Evolutionary conservation across 2,113 vertebrate species (phyloP).

Genomic region (Abramis brama): DNA sequence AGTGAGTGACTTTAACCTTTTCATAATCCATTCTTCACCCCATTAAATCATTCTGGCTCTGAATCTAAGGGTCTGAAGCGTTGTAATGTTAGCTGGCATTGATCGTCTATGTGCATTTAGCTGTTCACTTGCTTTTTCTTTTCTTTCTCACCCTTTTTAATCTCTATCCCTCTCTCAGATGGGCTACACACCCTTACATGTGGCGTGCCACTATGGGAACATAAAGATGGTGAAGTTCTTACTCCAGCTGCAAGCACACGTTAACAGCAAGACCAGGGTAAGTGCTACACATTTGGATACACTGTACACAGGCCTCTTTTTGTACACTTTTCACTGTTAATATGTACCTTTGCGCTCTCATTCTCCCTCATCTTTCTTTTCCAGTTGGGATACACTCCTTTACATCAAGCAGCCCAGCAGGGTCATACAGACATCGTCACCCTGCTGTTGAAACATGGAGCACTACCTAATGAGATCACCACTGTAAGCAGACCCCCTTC

Average conservation of each 20-base stretch:
- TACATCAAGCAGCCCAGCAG: conserved; percentile 96
- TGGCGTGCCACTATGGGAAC: conserved; percentile 97
- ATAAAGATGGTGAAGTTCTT: conserved; percentile 98
- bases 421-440: conserved; percentile 96
- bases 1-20: conserved; percentile 34
- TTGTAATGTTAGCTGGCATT: conserved; percentile 19
- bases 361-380: neutral
- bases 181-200: conserved; percentile 94
- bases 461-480: conserved; percentile 91
- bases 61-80: neutral
- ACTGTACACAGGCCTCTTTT: neutral
- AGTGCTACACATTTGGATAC: neutral
- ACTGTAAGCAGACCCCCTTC: conserved; percentile 74
- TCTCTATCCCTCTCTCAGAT: conserved; percentile 77
- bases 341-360: neutral
- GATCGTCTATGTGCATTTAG: neutral
- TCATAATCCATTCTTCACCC: neutral
- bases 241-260: conserved; percentile 90
- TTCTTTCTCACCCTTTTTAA: neutral
- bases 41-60: neutral
- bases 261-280: conserved; percentile 96
- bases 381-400: conserved; percentile 92
- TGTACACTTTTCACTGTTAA: neutral
- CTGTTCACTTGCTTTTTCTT: neutral
- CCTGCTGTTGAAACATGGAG: conserved; percentile 88